Evolutionary conservation across 2,797 vertebrate genomes (phyloP).

Genomic region (Hydrophis major): DNA sequence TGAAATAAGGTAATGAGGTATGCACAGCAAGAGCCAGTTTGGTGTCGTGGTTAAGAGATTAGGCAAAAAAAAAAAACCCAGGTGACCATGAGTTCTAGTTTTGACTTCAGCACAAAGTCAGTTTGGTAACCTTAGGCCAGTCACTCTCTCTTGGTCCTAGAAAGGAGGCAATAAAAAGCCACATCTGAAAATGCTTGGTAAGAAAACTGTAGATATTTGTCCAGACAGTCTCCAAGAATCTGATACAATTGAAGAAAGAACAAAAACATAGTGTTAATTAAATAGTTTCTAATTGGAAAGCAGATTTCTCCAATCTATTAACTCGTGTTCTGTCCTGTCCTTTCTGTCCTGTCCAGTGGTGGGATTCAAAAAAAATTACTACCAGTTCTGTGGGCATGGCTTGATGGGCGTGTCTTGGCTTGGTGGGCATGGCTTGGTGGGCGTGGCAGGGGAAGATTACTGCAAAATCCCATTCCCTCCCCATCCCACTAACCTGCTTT

Average conservation of each 20-base stretch:
- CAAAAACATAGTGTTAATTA: not conserved
- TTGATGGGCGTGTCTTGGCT: too few species aligned
- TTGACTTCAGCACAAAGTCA: not conserved
- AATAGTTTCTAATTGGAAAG: not conserved
- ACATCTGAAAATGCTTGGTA: not conserved
- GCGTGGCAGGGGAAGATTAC: too few species aligned
- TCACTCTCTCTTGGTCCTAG: not conserved
- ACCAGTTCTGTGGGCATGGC: too few species aligned
- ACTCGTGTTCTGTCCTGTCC: too few species aligned
- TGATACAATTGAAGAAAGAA: not conserved
- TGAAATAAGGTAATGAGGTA: not conserved
- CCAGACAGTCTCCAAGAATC: too few species aligned
- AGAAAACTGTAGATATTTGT: not conserved
- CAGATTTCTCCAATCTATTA: not conserved
- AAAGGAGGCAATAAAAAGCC: not conserved
- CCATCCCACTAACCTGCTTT: too few species aligned
- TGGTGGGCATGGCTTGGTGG: too few species aligned
- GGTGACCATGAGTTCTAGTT: not conserved
- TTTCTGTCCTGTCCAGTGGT: too few species aligned
- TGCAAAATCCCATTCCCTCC: too few species aligned
- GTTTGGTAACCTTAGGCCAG: not conserved
- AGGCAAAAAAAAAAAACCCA: not conserved
- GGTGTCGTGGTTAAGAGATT: not conserved
- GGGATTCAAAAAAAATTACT: too few species aligned
- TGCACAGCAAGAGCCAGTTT: not conserved